phyloP scores from a whole-genome alignment of 2,888 invertebrate species.

The Octonoba sinensis region DNA sequence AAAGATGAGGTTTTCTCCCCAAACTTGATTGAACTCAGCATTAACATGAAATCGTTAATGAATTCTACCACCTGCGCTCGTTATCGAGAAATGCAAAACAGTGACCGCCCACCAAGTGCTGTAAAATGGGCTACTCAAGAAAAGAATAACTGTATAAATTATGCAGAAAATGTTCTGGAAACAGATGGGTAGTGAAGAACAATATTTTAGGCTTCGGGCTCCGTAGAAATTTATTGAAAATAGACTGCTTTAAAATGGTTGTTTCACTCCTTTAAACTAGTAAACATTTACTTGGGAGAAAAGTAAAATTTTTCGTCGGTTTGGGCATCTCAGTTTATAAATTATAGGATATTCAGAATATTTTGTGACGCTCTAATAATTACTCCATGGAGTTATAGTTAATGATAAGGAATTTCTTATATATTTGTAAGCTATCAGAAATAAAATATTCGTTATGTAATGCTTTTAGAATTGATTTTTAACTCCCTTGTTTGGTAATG shows the following conservation, averaged over 20 bases:
- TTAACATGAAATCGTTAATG: conserved; percentile 33
- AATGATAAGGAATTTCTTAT: no score
- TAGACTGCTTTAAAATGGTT: neutral
- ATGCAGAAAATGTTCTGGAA: conserved; percentile 12
- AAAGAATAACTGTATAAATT: conserved; percentile 26
- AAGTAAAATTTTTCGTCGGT: no score
- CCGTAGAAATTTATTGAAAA: no score
- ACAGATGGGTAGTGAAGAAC: neutral
- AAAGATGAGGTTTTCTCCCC: no score
- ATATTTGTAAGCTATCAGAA: no score
- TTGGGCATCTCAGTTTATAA: neutral
- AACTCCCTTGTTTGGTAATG: no score
- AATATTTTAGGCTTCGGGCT: no score
- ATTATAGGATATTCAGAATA: neutral
- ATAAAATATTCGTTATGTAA: no score
- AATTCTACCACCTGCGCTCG: conserved; percentile 17
- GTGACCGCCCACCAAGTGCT: conserved; percentile 1
- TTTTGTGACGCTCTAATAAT: neutral
- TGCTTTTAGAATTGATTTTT: no score
- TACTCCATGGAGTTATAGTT: no score
- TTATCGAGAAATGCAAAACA: conserved; percentile 20
- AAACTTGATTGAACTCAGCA: no score
- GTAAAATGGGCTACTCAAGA: conserved; percentile 1
- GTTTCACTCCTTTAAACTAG: neutral
- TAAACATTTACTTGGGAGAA: neutral